phyloP scores from a whole-genome alignment of 2,888 invertebrate genomes.

The Ecliptopera silaceata region DNA sequence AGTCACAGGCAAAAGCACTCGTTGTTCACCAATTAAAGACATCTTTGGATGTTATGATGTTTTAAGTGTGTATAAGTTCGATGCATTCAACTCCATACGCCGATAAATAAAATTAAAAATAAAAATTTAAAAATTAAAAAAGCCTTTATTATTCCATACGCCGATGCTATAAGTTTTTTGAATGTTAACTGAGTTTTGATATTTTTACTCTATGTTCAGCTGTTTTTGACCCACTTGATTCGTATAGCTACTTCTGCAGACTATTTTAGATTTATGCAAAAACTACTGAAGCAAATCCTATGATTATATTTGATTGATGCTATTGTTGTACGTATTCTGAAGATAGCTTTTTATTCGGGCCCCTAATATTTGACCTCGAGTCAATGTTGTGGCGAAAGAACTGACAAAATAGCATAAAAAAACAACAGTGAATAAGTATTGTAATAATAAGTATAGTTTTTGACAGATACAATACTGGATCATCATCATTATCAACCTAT shows the following conservation, averaged over 20 bases:
- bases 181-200: background rate
- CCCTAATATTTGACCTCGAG: constrained; percentile 53
- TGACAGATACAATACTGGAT: constrained; percentile 41
- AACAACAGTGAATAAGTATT: constrained; percentile 26
- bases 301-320: constrained; percentile 32
- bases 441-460: constrained; percentile 2
- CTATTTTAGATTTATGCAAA: constrained; percentile 12
- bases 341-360: constrained; percentile 46
- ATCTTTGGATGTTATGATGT: background rate
- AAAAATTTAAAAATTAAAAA: too few relatives aligned
- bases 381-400: constrained; percentile 59
- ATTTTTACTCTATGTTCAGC: background rate
- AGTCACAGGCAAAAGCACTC: background rate
- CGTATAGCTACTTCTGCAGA: background rate
- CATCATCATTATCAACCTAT: too few relatives aligned
- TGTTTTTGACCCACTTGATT: background rate
- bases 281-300: constrained; percentile 30
- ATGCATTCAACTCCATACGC: too few relatives aligned
- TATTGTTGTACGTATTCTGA: constrained; percentile 39
- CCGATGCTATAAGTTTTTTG: too few relatives aligned
- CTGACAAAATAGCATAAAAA: constrained; percentile 49
- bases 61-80: background rate
- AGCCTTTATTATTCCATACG: too few relatives aligned
- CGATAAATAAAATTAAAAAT: too few relatives aligned
- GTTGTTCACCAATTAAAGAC: too few relatives aligned